Evolutionary conservation across 2,113 vertebrate genomes (phyloP).

Genomic region (Pelecanus crispus): DNA sequence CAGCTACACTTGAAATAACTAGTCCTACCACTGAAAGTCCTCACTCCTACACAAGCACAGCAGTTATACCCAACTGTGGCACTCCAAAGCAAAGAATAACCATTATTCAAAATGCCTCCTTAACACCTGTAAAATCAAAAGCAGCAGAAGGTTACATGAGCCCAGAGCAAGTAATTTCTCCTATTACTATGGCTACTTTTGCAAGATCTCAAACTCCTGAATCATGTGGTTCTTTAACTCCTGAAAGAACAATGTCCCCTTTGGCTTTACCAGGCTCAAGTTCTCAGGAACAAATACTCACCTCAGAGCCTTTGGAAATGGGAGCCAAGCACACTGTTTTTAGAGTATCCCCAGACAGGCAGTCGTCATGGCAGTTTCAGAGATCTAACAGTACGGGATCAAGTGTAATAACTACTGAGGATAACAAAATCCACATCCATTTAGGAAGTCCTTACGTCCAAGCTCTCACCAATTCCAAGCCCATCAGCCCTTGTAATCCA

Average conservation of each 20-base stretch:
- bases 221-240: slow-evolving; percentile 84
- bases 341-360: slow-evolving; percentile 89
- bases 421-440: slow-evolving; percentile 99
- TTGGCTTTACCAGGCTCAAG: slow-evolving; percentile 81
- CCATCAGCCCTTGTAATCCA: slow-evolving; percentile 71
- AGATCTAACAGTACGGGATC: slow-evolving; percentile 90
- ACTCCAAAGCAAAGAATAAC: slow-evolving; percentile 94
- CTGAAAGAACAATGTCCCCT: slow-evolving; percentile 91
- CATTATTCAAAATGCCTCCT: slow-evolving; percentile 89
- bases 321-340: slow-evolving; percentile 84
- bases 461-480: slow-evolving; percentile 78
- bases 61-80: slow-evolving; percentile 92
- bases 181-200: slow-evolving; percentile 82
- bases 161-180: slow-evolving; percentile 81
- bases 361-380: slow-evolving; percentile 89
- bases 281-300: slow-evolving; percentile 79
- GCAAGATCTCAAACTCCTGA: slow-evolving; percentile 86
- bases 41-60: slow-evolving; percentile 92
- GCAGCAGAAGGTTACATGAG: slow-evolving; percentile 75
- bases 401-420: slow-evolving; percentile 96
- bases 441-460: slow-evolving; percentile 91
- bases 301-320: slow-evolving; percentile 82
- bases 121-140: slow-evolving; percentile 83
- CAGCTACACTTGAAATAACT: slow-evolving; percentile 91
- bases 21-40: slow-evolving; percentile 84